Conservation (phyloP, 2,797 vertebrate species). For the Mycteria americana region DNA sequence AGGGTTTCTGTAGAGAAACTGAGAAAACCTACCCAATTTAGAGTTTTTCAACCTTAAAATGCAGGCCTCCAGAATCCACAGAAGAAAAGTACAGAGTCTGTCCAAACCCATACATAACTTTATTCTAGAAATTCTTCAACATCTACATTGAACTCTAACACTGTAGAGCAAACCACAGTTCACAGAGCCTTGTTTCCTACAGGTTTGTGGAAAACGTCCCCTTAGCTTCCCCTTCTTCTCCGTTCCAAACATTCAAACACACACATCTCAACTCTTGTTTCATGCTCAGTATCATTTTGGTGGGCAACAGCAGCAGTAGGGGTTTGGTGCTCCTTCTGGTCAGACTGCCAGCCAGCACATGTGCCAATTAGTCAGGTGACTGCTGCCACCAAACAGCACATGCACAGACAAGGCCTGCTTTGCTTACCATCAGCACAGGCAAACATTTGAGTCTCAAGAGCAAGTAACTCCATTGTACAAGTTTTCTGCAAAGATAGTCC, state of each 20-base stretch:
- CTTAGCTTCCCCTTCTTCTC: background rate
- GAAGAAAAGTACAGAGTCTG: background rate
- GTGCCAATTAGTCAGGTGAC: background rate
- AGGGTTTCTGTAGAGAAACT: background rate
- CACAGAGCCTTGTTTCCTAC: background rate
- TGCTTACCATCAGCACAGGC: fast-evolving
- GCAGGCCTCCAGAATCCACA: background rate
- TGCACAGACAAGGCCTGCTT: background rate
- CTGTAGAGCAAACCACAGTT: background rate
- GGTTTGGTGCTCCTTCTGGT: background rate
- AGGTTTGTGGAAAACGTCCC: background rate
- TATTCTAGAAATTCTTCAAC: background rate
- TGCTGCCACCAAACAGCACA: background rate
- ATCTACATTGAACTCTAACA: background rate
- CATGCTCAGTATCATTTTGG: background rate
- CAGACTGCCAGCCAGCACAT: background rate
- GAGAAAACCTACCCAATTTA: background rate
- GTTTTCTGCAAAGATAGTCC: background rate
- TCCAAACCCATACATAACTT: background rate
- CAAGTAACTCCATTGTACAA: background rate
- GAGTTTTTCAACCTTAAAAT: background rate
- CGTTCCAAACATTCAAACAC: background rate
- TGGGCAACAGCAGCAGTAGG: background rate
- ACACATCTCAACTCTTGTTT: background rate
- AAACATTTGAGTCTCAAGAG: background rate